Evolutionary conservation across 2,113 vertebrate genomes (phyloP), one percentile per base, ranked within the genome.

Genomic region (Lepidothrix coronata): DNA sequence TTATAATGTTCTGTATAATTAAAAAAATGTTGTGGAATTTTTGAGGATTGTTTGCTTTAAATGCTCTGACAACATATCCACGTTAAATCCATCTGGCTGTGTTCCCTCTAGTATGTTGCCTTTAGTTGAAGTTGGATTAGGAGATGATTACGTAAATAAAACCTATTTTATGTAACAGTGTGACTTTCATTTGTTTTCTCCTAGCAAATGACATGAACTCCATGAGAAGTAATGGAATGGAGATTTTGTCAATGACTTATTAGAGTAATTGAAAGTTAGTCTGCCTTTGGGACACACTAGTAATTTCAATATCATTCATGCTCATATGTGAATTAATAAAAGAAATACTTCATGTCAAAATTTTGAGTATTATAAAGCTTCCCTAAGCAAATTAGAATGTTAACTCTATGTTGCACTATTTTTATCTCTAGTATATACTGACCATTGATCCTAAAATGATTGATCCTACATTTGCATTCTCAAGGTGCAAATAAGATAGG

Each of bases 181-280:
- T 95, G 81, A 85, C 46, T 91, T 95, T 79, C 4, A 79, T 95
- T 95, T 91, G 35, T 94, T 86, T 95, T 88, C 55, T 93, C 65
- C 75, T 89, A 89, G 72, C 70, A 77, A 84, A 46, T 74, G 15
- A 46, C 62, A 30, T 25, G 23, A 89, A 61, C 44, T 86, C 73
- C 33, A 33, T 80, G 78, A 77, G 24, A 35, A 91, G 63, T 86
- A 90, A 62, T 59, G 58, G 44, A 85, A 85, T 66, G 30, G 67
- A 57, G 72, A 51, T 88, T 89, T 90, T 87, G 57, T 84, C 39
- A 51, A 4, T 61, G 72, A 91, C 66, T 75, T 5, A 4, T 88
- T 91, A 91, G 79, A n/a, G 70, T 81, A 93, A 66, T n/a, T 95
- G 43, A 51, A 89, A 95, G 58, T 76, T 71, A 85, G 43, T 54